Conservation (phyloP, 2,888 invertebrate species). For the Ormyrus pomaceus region DNA sequence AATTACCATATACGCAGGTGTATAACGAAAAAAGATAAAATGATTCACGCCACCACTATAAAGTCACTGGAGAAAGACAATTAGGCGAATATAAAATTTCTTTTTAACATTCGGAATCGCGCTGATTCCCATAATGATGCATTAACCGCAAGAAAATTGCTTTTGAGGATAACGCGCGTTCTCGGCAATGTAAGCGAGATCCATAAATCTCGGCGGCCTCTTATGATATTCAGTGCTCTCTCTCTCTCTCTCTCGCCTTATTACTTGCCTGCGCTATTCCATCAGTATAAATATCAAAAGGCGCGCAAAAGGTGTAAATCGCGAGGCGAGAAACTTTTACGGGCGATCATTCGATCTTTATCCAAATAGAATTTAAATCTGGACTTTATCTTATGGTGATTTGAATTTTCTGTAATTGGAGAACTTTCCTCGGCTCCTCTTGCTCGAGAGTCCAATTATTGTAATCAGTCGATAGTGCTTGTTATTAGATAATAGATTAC, state of each 20-base stretch:
- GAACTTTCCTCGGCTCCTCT: too few relatives aligned
- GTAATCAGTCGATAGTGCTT: too few relatives aligned
- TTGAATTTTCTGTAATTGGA: too few relatives aligned
- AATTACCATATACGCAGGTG: not conserved
- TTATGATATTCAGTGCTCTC: slow-evolving; percentile 40
- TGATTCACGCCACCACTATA: too few relatives aligned
- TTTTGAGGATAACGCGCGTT: slow-evolving; percentile 35
- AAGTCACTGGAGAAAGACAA: slow-evolving; percentile 11
- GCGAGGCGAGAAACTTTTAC: not conserved
- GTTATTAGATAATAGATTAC: too few relatives aligned
- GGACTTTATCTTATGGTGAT: not conserved
- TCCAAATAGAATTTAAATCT: not conserved
- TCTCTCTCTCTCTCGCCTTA: slow-evolving; percentile 9
- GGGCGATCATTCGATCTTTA: slow-evolving; percentile 21
- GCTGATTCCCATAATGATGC: slow-evolving; percentile 47
- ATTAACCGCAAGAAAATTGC: slow-evolving; percentile 44
- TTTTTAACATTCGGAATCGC: slow-evolving; percentile 29
- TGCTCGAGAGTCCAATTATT: too few relatives aligned
- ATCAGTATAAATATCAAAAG: slow-evolving; percentile 26
- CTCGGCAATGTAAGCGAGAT: slow-evolving; percentile 31
- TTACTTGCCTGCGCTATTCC: slow-evolving; percentile 24
- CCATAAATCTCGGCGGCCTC: slow-evolving; percentile 46
- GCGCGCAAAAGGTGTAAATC: slow-evolving; percentile 34
- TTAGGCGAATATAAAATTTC: slow-evolving; percentile 36
- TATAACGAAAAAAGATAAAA: slow-evolving; percentile 8